Conservation (phyloP, 2,888 invertebrate genomes). For the Hipparchia semele region DNA sequence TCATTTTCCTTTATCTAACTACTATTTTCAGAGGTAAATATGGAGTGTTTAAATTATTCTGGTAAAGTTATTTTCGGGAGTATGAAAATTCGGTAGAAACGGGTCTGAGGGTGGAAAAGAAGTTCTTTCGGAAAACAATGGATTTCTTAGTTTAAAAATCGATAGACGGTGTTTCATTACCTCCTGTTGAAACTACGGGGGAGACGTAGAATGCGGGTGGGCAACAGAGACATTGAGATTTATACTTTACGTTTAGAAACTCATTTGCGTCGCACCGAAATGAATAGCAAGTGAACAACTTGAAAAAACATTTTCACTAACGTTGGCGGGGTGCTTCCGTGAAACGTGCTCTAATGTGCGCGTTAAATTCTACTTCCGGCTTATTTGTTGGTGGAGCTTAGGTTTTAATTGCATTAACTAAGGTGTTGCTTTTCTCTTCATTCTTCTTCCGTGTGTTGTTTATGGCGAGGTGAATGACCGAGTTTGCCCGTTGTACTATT, state of each 20-base stretch:
- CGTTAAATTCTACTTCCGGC: conserved; percentile 52
- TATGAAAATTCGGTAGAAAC: no score
- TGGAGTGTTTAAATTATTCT: no score
- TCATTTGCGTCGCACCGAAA: conserved; percentile 68
- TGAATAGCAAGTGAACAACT: conserved; percentile 74
- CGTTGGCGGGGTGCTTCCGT: conserved; percentile 56
- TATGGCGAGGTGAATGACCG: no score
- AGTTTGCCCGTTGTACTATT: no score
- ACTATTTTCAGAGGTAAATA: no score
- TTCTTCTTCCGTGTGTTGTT: no score
- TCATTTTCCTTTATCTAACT: no score
- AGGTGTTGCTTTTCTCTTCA: not conserved
- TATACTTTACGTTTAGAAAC: conserved; percentile 70
- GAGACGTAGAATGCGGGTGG: not conserved
- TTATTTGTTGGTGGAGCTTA: conserved; percentile 5
- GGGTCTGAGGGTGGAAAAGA: no score
- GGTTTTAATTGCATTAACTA: conserved; percentile 9
- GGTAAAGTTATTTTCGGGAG: no score
- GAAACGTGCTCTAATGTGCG: conserved; percentile 71
- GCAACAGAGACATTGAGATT: conserved; percentile 26
- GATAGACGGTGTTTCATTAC: not conserved
- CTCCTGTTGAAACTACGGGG: not conserved
- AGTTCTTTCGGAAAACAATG: no score
- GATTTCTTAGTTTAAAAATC: not conserved
- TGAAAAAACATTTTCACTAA: conserved; percentile 56